These are phyloP conservation scores for Conus canariensis DNA, from an alignment of 2,888 invertebrate species.

Conservation along the genomic window DNA sequence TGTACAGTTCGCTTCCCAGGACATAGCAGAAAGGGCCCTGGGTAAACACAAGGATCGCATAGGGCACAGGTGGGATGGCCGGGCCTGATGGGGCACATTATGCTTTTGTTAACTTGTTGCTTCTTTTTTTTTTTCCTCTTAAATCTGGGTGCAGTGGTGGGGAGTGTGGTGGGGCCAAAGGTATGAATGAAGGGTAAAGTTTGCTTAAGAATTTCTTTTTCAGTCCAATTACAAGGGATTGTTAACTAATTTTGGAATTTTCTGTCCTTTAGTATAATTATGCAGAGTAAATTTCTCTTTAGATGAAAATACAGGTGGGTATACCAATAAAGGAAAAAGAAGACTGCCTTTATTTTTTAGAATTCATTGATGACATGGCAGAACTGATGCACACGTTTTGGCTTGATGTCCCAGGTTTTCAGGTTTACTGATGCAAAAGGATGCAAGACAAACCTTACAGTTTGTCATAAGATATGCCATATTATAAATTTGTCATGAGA, in stretches of 20 bases:
- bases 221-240: background rate
- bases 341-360: background rate
- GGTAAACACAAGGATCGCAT: slow-evolving; percentile 99
- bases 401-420: no score
- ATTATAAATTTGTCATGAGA: no score
- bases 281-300: no score
- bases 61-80: slow-evolving; percentile 94
- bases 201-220: no score
- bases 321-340: background rate
- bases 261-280: no score
- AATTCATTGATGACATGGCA: background rate
- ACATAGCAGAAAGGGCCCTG: slow-evolving; percentile 98
- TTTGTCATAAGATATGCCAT: no score
- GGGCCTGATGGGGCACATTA: slow-evolving; percentile 54
- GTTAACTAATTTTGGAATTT: background rate
- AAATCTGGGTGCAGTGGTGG: slow-evolving; percentile 46
- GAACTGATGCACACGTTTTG: background rate
- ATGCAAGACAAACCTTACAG: no score
- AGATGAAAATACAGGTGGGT: background rate
- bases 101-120: background rate
- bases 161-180: slow-evolving; percentile 40
- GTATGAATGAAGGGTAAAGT: background rate
- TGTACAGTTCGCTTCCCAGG: slow-evolving; percentile 98
- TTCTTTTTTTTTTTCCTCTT: slow-evolving; percentile 37
- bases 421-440: no score